Conservation (phyloP, 2,888 invertebrate genomes). For the Neoascia interrupta region DNA sequence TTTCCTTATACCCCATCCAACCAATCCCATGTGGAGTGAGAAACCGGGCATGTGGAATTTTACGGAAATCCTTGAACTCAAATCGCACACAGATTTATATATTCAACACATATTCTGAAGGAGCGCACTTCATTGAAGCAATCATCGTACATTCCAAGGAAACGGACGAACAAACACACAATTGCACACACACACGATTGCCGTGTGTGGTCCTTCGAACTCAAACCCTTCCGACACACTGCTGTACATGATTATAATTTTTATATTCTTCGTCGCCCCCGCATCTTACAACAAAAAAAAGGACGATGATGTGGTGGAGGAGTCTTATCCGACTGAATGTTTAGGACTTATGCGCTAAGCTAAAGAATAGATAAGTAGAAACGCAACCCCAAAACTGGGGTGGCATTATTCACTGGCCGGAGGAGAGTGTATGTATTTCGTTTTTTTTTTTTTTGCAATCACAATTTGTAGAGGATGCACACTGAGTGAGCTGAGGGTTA, state of each 20-base stretch:
- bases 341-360: slow-evolving; percentile 32
- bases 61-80: slow-evolving; percentile 64
- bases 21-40: slow-evolving; percentile 10
- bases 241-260: slow-evolving; percentile 55
- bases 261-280: slow-evolving; percentile 16
- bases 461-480: slow-evolving; percentile 51
- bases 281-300: too few relatives aligned
- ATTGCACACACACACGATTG: neutral
- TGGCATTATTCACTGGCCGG: slow-evolving; percentile 30
- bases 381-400: slow-evolving; percentile 31
- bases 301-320: neutral
- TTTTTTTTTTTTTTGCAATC: slow-evolving; percentile 35
- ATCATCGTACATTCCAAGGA: slow-evolving; percentile 66
- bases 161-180: slow-evolving; percentile 39
- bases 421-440: neutral
- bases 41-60: slow-evolving; percentile 42
- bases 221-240: neutral
- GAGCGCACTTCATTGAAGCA: slow-evolving; percentile 68
- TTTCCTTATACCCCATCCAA: too few relatives aligned
- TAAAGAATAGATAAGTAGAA: slow-evolving; percentile 43
- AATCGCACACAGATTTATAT: slow-evolving; percentile 65
- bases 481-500: too few relatives aligned
- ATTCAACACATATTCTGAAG: slow-evolving; percentile 64
- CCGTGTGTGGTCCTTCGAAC: slow-evolving; percentile 10
- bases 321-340: slow-evolving; percentile 44